Evolutionary conservation across 2,113 vertebrate species (phyloP), one percentile per base, ranked within the genome.

Genomic region (Protomyctophum bolini): DNA sequence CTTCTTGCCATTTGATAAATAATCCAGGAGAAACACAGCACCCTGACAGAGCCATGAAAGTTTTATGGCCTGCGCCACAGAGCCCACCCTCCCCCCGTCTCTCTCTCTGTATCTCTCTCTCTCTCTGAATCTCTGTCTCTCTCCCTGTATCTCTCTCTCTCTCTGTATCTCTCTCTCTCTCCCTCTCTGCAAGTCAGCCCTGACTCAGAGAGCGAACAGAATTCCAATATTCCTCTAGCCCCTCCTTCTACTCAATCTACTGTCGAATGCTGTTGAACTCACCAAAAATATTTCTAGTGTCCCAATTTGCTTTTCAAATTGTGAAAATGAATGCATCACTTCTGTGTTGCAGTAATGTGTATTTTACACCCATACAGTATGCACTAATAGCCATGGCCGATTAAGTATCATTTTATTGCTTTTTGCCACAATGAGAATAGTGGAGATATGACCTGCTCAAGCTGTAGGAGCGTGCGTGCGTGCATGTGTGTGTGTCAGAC

Each of bases 21-120:
- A 91, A 92, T 92, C 90, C 85, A 92, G 65, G 57, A 88, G 86
- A 88, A 89, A 88, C 83, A 83, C 82, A 88, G 85, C 82, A 88
- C 87, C 86, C 73, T 72, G 71, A 89, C 86, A 86, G 85, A 82
- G 87, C 81, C 59, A 91, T 92, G 78, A 91, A 92, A 90, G 59
- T 89, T 92, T 92, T 82, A 93, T 93, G 86, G 64, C 56, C 28
- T 80, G 73, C 66, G 83, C 87, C 15, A 66, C 83, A 66, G 77
- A 80, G 73, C 50, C 75, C 77, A 71, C 68, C 70, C 67, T 73
- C 77, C 41, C 10, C 6, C 45, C 15, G 8, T 50, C 54, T 49
- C 6, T 46, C 59, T 52, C 50, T 52, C 2, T 52, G 2, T 86
- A 58, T 67, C 67, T 83, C 82, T 86, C 79, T 80, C 71, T 80